Evolutionary conservation across 1,140 invertebrate genomes (phyloP), one percentile per base, ranked within the genome.

Genomic region (Maconellicoccus hirsutus): DNA sequence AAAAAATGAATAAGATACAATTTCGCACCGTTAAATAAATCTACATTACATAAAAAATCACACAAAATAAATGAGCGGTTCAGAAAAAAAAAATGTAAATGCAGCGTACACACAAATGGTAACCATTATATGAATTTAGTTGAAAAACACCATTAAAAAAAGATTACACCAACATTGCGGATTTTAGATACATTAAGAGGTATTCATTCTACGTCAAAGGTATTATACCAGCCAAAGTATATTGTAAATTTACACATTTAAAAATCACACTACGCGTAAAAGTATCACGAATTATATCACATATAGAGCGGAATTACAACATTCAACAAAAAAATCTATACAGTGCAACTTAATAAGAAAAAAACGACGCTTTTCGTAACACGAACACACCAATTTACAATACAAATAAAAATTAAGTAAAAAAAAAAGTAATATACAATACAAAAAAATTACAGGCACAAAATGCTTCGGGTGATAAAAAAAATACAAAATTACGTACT

Each of bases 251-350:
- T 33, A 52, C 4, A 16, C n/a, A 3, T 52, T 8, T 33, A 33
- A 33, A 6, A 52, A 52, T 52, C 42, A 52, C n/a, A 52, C 42
- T 52, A 52, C 42, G n/a, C n/a, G 42, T 52, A 52, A 52, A 52
- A 52, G 42, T 52, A 52, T 52, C 42, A 52, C 42, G 42, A 52
- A 52, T 52, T 16, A 52, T 52, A 52, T 52, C 42, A 52, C 42
- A 52, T 52, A 52, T 52, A 8, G 42, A 52, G 42, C 42, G 16
- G 42, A 8, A 52, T 38, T 16, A 52, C n/a, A 52, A 52, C n/a
- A 52, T 16, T 52, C 42, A 52, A 52, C 29, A 33, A 33, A 33
- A 33, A 33, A 6, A n/a, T 12, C 29, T 33, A 33, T 33, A 52
- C 42, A 52, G 42, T 52, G 42, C 42, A 52, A 52, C 16, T 52